phyloP scores from a whole-genome alignment of 1,140 invertebrate genomes.

The Metopolophium dirhodum region DNA sequence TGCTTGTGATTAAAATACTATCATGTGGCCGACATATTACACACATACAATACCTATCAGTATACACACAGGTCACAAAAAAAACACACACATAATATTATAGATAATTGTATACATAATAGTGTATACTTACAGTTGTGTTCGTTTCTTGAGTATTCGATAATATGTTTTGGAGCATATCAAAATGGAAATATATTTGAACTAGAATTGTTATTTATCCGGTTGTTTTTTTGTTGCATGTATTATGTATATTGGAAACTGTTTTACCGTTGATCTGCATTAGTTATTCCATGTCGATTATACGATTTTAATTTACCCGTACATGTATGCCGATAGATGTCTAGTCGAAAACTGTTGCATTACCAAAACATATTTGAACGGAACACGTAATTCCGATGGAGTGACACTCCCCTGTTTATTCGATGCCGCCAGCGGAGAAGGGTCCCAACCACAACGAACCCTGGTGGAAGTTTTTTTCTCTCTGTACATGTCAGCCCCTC shows the following conservation, averaged over 20 bases:
- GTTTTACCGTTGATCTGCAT: background rate
- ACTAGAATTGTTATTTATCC: background rate
- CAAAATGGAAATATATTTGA: background rate
- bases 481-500: background rate
- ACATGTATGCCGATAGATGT: slow-evolving; percentile 30
- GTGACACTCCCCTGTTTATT: slow-evolving; percentile 52
- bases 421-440: background rate
- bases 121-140: slow-evolving; percentile 1
- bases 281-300: background rate
- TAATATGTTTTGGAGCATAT: slow-evolving; percentile 2
- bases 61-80: background rate
- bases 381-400: slow-evolving; percentile 23
- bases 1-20: background rate
- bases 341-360: slow-evolving; percentile 53
- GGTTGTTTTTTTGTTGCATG: background rate
- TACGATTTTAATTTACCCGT: background rate
- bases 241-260: background rate
- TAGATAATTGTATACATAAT: background rate
- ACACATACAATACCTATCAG: background rate
- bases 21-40: background rate
- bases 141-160: background rate
- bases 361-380: slow-evolving; percentile 34
- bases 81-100: background rate
- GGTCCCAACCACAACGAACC: slow-evolving; percentile 42
- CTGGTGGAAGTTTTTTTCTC: slow-evolving; percentile 28